A percentile compares a stretch with the other conserved stretches of the same genome.
Evolutionary conservation across 2,888 invertebrate species (phyloP).

Genomic region (Theretra japonica): DNA sequence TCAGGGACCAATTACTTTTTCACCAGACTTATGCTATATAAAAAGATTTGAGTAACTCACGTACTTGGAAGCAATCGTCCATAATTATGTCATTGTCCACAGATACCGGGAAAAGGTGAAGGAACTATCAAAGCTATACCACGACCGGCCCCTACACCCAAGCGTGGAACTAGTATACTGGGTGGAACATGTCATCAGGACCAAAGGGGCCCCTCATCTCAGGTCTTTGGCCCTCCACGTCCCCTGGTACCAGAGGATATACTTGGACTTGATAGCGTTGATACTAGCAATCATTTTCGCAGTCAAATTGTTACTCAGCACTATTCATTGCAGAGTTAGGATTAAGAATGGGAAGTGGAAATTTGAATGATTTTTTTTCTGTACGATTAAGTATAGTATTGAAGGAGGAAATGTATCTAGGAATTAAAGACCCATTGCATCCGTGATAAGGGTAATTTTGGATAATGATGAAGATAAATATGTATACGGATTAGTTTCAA

Average conservation of each 20-base stretch:
- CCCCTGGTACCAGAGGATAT: slow-evolving; percentile 59
- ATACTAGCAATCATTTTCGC: slow-evolving; percentile 31
- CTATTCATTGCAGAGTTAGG: slow-evolving; percentile 29
- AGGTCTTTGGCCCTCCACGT: slow-evolving; percentile 55
- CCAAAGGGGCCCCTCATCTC: slow-evolving; percentile 55
- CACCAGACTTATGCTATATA: too few species aligned
- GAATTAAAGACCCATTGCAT: too few species aligned
- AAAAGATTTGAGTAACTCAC: too few species aligned
- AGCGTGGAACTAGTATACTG: slow-evolving; percentile 56
- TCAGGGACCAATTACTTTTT: too few species aligned
- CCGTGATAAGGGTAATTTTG: too few species aligned
- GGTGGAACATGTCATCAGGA: slow-evolving; percentile 57
- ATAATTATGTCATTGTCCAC: slow-evolving; percentile 28
- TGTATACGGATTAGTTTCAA: too few species aligned
- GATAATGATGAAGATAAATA: too few species aligned
- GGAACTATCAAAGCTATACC: slow-evolving; percentile 53
- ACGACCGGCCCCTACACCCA: slow-evolving; percentile 53
- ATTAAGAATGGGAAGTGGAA: slow-evolving; percentile 10
- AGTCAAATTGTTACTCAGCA: slow-evolving; percentile 24
- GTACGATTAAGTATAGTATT: background rate
- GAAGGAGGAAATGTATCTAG: too few species aligned
- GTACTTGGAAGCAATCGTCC: too few species aligned
- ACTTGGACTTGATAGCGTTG: slow-evolving; percentile 49
- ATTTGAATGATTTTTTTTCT: background rate
- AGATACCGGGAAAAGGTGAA: slow-evolving; percentile 53